Base-by-base conservation (phyloP, 2,888 invertebrate genomes). In the Ellobium chinense region DNA sequence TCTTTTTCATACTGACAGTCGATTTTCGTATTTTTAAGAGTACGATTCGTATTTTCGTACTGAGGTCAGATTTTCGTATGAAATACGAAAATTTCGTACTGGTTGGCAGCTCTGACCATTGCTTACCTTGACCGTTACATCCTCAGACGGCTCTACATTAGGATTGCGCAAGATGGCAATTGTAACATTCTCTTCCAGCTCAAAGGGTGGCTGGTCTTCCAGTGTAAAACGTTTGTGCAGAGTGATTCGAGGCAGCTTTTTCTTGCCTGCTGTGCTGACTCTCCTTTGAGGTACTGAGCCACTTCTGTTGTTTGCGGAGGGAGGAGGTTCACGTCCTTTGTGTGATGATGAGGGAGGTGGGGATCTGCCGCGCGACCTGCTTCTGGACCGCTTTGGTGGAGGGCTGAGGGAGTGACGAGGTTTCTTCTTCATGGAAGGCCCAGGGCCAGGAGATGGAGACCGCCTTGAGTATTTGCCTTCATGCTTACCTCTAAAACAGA, bases 151-250 rank as follows among this genome's bases (percentile, higher is more conserved):
- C 63, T 83, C 78, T 2, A 77, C 83, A 18, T 87, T 85, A 0
- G 87, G 86, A 14, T 87, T 87, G 9, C 90, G 85, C 72, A 89
- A 88, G 36, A 91, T 89, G n/a, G 89, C 90, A 65, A 91, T 89
- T 18, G 90, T 89, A 21, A 91, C 90, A 69, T 89, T 89, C 58
- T 90, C 90, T 37, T 91, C 89, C 79, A 89, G 84, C 65, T 86
- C 84, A 80, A 90, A 86, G 21, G 73, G 18, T 2, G 79, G 74
- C 54, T 80, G 79, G 7, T 77, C 63, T 5, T 80, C 80, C 18
- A 78, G 5, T 1, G 81, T 77, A 46, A 83, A 83, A 2, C 82
- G 70, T n/a, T 80, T 77, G 66, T 83, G 81, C 68, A 83, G 74
- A 1, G 79, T 76, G 9, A 82, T 37, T 1, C 81, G 63, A 21